Evolutionary conservation across 2,797 vertebrate genomes (phyloP), one percentile per base, ranked within the genome.

Genomic region (Siniperca scherzeri): DNA sequence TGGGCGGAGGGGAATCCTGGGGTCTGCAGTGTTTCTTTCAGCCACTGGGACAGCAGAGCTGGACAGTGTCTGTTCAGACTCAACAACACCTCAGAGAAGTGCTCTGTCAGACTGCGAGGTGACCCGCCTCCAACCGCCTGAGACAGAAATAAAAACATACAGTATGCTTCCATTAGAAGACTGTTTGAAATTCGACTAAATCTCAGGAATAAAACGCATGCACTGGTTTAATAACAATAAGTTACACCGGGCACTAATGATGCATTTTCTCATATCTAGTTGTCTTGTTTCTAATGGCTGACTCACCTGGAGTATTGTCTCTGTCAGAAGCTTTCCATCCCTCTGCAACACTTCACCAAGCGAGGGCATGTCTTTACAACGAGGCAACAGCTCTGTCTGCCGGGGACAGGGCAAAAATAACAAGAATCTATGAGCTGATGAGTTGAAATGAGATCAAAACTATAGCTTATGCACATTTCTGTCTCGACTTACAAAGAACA

Each of bases 51-150:
- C 84, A 99, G 93, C 91, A 97, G 95, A 78, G 94, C 95, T 52
- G 98, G 97, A 94, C 97, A 98, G 88, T 99, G 96, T 90, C 97
- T 97, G 93, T 97, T 99, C 83, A 99, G 94, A 89, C 96, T 96
- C 85, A 98, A 96, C 79, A 99, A 93, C 87, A 99, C 97, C 81
- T 99, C 98, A 0, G 98, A 97, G 10, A 98, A 98, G 89, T 97
- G 96, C 86, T 99, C 98, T 67, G 95, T 96, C 90, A 98, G 95
- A 91, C 96, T 97, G 85, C 96, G 96, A 57, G 98, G 96, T 38
- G 97, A 96, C 77, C 96, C 97, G 52, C 97, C 97, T 3, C 98
- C 97, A 0, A 99, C 92, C 0, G 96, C 97, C 98, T 99, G 93
- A 25, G 75, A 82, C 22, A 16, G 8, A 9, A 69, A 67, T 6